A percentile compares a stretch with the other conserved stretches of the same genome.
Evolutionary conservation across 1,140 invertebrate species (phyloP).

Genomic region (Drosophila trapezifrons): DNA sequence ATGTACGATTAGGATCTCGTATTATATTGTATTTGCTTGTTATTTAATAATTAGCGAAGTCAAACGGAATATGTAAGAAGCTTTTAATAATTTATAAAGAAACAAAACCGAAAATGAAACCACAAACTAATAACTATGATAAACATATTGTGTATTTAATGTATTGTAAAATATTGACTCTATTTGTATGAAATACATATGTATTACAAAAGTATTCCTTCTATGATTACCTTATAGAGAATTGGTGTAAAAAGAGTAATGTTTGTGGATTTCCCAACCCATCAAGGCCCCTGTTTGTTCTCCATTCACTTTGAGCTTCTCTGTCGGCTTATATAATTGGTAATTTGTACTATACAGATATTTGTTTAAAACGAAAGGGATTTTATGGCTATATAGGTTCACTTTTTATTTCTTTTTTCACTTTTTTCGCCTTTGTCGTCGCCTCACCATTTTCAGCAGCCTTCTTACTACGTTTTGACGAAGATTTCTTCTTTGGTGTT

Average conservation of each 20-base stretch:
- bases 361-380: constrained; percentile 7
- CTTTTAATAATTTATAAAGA: constrained; percentile 76
- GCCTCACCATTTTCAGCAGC: constrained; percentile 3
- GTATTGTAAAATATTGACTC: constrained; percentile 82
- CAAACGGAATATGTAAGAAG: constrained; percentile 65
- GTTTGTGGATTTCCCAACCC: not conserved
- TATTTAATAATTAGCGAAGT: constrained; percentile 79
- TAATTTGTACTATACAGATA: constrained; percentile 53
- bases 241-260: no score
- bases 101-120: constrained; percentile 29
- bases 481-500: constrained; percentile 19
- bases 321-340: constrained; percentile 10
- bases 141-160: constrained; percentile 75
- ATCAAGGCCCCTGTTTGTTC: not conserved
- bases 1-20: constrained; percentile 63
- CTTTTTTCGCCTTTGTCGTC: constrained; percentile 56
- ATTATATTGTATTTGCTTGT: constrained; percentile 72
- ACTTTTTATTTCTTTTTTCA: constrained; percentile 69
- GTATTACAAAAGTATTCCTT: constrained; percentile 54
- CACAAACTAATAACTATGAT: constrained; percentile 61
- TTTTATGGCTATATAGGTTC: constrained; percentile 58
- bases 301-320: not conserved
- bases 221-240: not conserved
- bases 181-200: constrained; percentile 83
- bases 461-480: constrained; percentile 54